phyloP scores from a whole-genome alignment of 2,797 vertebrate species.

The Hydrolagus colliei region DNA sequence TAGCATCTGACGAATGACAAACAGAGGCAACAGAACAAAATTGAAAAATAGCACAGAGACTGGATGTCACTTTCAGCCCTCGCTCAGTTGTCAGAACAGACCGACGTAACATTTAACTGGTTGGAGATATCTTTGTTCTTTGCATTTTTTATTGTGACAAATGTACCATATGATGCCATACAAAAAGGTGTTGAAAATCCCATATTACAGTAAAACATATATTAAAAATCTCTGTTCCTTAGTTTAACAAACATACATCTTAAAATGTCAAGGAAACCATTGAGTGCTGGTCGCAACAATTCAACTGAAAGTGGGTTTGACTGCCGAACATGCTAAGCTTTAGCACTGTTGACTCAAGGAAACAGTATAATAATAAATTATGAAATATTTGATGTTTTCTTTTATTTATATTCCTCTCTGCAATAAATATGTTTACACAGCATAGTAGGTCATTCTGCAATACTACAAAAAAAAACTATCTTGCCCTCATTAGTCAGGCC shows the following conservation, averaged over 20 bases:
- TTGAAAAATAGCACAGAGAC: conserved; percentile 21
- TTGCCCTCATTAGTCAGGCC: conserved; percentile 19
- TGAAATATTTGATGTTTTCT: conserved; percentile 30
- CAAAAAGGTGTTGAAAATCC: conserved; percentile 25
- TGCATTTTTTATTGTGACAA: conserved; percentile 25
- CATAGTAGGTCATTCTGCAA: conserved; percentile 26
- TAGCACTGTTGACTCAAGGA: conserved; percentile 18
- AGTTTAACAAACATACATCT: conserved; percentile 26
- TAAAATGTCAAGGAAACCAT: conserved; percentile 24
- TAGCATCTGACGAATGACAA: neutral
- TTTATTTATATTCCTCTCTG: conserved; percentile 31
- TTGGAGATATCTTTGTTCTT: conserved; percentile 25
- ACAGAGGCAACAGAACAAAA: neutral
- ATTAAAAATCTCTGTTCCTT: conserved; percentile 24
- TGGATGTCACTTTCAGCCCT: conserved; percentile 8
- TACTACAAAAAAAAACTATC: conserved; percentile 13
- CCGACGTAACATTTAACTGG: conserved; percentile 24
- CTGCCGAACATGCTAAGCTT: conserved; percentile 4
- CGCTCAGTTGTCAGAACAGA: neutral
- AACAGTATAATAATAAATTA: conserved; percentile 21
- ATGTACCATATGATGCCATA: conserved; percentile 25
- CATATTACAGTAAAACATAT: conserved; percentile 29
- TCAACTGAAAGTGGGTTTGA: neutral
- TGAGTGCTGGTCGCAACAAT: neutral
- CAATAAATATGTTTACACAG: conserved; percentile 27